phyloP scores from a whole-genome alignment of 2,888 invertebrate genomes.

The Idaea dimidiata region DNA sequence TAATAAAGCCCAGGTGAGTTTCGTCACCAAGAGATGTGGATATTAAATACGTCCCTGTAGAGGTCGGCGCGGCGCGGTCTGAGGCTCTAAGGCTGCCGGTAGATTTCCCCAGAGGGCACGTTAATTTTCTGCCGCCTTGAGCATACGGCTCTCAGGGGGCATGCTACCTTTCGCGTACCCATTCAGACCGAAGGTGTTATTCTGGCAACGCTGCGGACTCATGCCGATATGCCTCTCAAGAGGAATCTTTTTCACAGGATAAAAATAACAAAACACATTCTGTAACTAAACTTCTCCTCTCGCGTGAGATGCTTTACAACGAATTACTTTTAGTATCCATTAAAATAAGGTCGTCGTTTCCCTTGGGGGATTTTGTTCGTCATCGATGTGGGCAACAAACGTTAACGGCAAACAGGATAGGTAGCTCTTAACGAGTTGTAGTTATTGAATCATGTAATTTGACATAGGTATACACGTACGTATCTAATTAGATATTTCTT shows the following conservation, averaged over 20 bases:
- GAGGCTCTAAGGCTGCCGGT: conserved; percentile 78
- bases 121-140: conserved; percentile 90
- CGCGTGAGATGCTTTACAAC: conserved; percentile 1
- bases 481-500: too few species aligned
- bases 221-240: conserved; percentile 68
- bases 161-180: conserved; percentile 78
- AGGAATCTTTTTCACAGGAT: conserved; percentile 65
- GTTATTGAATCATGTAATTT: too few species aligned
- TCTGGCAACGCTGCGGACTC: conserved; percentile 71
- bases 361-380: neutral
- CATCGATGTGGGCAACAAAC: neutral
- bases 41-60: conserved; percentile 76
- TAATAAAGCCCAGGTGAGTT: conserved; percentile 21
- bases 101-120: conserved; percentile 85
- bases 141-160: conserved; percentile 85
- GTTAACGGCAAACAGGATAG: neutral
- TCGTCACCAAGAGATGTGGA: conserved; percentile 33
- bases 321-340: conserved; percentile 1
- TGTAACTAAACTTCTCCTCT: conserved; percentile 21
- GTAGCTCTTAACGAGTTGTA: neutral
- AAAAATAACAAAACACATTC: conserved; percentile 53
- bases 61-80: conserved; percentile 53
- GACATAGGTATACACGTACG: too few species aligned
- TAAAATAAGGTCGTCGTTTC: conserved; percentile 2
- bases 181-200: conserved; percentile 80